phyloP scores from a whole-genome alignment of 2,797 vertebrate species.

The Somateria mollissima region DNA sequence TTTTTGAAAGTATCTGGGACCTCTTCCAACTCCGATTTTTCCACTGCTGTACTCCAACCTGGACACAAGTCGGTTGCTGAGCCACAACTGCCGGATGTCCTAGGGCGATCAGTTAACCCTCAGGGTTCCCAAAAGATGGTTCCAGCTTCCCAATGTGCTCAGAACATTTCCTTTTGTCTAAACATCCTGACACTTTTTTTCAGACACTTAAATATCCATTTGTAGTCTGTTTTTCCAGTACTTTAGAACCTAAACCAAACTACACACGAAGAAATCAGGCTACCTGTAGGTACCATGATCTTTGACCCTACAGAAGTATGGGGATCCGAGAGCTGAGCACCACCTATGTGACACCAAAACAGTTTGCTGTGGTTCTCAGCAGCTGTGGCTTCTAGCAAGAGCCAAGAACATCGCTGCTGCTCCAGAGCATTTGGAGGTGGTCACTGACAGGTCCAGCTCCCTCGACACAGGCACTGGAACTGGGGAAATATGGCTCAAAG shows the following conservation, averaged over 20 bases:
- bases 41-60: not conserved
- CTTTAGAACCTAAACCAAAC: not conserved
- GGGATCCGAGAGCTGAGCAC: accelerated
- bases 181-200: not conserved
- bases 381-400: not conserved
- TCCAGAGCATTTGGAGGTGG: not conserved
- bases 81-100: not conserved
- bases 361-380: not conserved
- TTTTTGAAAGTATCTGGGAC: not conserved
- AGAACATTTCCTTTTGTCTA: not conserved
- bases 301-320: not conserved
- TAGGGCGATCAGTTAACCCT: not conserved
- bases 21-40: not conserved
- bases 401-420: not conserved
- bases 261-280: not conserved
- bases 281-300: not conserved
- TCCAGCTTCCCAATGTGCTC: not conserved
- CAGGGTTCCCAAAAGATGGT: not conserved
- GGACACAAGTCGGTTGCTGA: not conserved
- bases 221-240: not conserved
- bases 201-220: not conserved
- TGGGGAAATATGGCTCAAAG: not conserved
- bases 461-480: not conserved
- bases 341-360: not conserved
- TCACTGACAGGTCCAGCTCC: not conserved